Conservation (phyloP, 2,888 invertebrate genomes). For the Sphinx pinastri region DNA sequence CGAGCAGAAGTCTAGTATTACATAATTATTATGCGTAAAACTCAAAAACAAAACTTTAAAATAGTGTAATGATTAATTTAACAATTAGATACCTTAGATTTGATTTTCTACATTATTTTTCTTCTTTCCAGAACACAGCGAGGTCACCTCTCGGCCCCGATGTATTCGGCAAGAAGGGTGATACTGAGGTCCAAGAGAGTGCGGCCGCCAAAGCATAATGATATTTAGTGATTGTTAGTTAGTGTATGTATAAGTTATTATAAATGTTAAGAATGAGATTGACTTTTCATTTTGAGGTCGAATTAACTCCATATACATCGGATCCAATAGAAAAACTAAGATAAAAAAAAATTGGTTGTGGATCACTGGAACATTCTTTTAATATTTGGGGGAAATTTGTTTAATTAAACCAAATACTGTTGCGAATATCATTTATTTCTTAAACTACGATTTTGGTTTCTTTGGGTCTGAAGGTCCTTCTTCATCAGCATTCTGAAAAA, state of each 20-base stretch:
- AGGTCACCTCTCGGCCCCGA: conserved; percentile 82
- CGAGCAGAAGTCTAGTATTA: no score
- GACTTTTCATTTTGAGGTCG: conserved; percentile 23
- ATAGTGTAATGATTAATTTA: no score
- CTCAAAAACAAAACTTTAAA: no score
- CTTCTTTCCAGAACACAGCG: conserved; percentile 84
- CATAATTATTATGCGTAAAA: no score
- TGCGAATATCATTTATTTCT: conserved; percentile 19
- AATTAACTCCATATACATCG: no score
- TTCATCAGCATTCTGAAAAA: conserved; percentile 86
- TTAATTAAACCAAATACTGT: not conserved
- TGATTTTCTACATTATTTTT: conserved; percentile 7
- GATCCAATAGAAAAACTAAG: no score
- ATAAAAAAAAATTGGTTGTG: not conserved
- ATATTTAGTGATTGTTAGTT: conserved; percentile 42
- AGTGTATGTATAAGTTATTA: conserved; percentile 40
- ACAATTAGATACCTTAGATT: no score
- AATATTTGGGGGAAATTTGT: no score
- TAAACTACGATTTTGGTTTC: conserved; percentile 71
- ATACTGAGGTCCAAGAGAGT: conserved; percentile 38
- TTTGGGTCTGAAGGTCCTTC: conserved; percentile 82
- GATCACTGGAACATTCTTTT: no score
- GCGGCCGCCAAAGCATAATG: conserved; percentile 53
- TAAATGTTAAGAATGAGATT: conserved; percentile 30
- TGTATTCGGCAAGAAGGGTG: conserved; percentile 33